Conservation (phyloP, 2,113 vertebrate species). For the Cavia aperea region DNA sequence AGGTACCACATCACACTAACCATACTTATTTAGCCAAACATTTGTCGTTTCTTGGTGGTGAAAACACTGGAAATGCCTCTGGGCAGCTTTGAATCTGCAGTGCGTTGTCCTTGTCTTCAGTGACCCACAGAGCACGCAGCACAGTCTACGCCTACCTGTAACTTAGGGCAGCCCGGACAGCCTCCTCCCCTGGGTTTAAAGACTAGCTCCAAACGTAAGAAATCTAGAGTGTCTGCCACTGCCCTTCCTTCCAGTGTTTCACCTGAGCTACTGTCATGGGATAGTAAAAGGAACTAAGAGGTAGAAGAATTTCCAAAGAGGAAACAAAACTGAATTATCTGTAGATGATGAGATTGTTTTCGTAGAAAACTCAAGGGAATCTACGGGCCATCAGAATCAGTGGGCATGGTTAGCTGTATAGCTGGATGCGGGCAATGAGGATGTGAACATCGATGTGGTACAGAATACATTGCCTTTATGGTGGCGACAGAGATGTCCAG, state of each 20-base stretch:
- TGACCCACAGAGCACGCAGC: background rate
- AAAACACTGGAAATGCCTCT: background rate
- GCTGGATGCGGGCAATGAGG: background rate
- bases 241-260: background rate
- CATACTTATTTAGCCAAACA: background rate
- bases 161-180: background rate
- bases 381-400: background rate
- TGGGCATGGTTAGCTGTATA: background rate
- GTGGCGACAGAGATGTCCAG: background rate
- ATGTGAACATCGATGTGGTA: background rate
- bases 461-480: background rate
- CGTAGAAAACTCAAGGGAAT: background rate
- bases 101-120: background rate
- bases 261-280: background rate
- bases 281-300: background rate
- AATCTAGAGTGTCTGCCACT: background rate
- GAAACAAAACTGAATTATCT: background rate
- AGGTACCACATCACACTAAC: background rate
- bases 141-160: background rate
- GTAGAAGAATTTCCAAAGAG: background rate
- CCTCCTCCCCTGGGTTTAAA: background rate
- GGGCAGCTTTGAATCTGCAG: background rate
- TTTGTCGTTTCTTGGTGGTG: background rate
- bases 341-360: background rate
- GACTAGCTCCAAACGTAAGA: background rate